Evolutionary conservation across 2,888 invertebrate species (phyloP).

Genomic region (Stenotaenia linearis): DNA sequence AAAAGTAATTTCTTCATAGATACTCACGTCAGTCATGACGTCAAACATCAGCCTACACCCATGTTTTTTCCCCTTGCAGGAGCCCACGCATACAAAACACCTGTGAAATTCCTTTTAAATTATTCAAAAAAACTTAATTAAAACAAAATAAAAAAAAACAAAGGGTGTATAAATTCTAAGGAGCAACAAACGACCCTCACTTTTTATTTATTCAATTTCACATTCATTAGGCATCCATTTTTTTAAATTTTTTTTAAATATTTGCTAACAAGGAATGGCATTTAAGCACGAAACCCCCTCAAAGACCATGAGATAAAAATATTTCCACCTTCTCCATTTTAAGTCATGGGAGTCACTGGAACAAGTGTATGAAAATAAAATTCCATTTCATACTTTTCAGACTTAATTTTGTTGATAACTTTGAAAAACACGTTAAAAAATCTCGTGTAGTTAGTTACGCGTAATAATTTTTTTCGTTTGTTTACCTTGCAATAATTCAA

Average conservation of each 20-base stretch:
- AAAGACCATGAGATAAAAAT: constrained; percentile 1
- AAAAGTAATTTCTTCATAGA: neutral
- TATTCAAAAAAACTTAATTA: neutral
- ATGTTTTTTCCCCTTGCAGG: neutral
- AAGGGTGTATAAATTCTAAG: neutral
- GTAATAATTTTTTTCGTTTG: neutral
- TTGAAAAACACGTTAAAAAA: neutral
- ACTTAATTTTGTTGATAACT: neutral
- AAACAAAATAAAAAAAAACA: neutral
- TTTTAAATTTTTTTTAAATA: neutral
- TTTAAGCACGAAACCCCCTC: constrained; percentile 2
- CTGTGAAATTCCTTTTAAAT: neutral
- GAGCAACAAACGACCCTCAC: neutral
- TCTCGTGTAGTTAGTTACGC: neutral
- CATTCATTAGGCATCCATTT: neutral
- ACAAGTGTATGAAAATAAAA: neutral
- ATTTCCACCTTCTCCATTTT: constrained; percentile 14
- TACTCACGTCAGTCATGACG: neutral
- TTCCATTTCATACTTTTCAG: too few species aligned
- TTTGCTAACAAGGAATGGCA: neutral
- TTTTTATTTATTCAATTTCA: neutral
- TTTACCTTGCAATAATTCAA: neutral
- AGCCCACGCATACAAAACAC: constrained; percentile 17
- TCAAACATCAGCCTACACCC: constrained; percentile 2
- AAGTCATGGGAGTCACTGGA: neutral